A percentile compares a stretch with the other conserved stretches of the same genome.
phyloP scores from a whole-genome alignment of 2,888 invertebrate species.

The Griposia aprilina region DNA sequence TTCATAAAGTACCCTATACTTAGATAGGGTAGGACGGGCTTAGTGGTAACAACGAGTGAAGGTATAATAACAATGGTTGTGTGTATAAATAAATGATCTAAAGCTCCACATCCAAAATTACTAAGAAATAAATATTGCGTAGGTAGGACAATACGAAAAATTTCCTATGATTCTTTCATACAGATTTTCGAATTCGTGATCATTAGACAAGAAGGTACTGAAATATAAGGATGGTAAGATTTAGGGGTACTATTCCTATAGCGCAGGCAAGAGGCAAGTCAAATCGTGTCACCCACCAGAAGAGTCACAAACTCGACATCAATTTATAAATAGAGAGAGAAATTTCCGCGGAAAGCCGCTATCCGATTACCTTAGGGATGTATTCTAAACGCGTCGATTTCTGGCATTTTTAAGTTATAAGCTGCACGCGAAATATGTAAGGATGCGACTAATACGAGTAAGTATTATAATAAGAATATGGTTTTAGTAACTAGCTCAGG shows the following conservation, averaged over 20 bases:
- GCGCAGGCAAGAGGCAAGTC: constrained; percentile 63
- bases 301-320: constrained; percentile 80
- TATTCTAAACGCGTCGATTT: constrained; percentile 79
- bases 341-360: constrained; percentile 85
- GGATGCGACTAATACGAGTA: neutral
- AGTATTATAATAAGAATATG: neutral
- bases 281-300: constrained; percentile 76
- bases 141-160: neutral
- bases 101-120: neutral
- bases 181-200: neutral
- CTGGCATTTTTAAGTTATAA: constrained; percentile 66
- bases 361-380: constrained; percentile 85
- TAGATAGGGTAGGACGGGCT: neutral
- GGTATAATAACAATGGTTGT: neutral
- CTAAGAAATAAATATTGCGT: neutral
- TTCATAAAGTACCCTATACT: neutral
- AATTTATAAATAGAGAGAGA: constrained; percentile 84
- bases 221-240: neutral
- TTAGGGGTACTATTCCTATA: constrained; percentile 8
- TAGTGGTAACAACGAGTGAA: neutral
- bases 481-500: neutral
- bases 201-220: neutral
- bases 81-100: neutral
- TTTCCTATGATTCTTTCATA: neutral
- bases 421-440: constrained; percentile 54